These are phyloP conservation scores for Xerus rutilus DNA, from an alignment of 2,797 vertebrate genomes.

Conservation along the genomic window DNA sequence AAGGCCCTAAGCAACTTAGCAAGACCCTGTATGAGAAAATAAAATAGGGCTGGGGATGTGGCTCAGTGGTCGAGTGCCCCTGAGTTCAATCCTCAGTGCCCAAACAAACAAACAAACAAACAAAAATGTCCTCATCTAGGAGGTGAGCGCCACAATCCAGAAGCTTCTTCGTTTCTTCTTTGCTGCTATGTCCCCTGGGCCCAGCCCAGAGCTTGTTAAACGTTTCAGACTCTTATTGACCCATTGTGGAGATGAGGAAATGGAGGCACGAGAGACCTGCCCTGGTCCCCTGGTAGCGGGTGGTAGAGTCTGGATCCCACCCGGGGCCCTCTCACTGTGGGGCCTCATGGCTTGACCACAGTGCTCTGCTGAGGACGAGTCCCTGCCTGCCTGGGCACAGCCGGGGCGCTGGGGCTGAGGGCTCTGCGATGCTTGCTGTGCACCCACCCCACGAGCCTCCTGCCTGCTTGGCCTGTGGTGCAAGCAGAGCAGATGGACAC, in stretches of 20 bases:
- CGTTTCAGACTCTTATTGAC: background rate
- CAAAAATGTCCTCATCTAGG: background rate
- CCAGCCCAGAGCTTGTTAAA: background rate
- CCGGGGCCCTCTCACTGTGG: background rate
- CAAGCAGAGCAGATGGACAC: background rate
- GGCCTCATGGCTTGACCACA: background rate
- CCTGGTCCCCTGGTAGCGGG: background rate
- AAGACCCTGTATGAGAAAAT: too few species aligned
- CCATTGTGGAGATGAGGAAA: background rate
- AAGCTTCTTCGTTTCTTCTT: background rate
- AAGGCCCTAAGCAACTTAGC: too few species aligned
- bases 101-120: background rate
- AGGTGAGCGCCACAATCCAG: background rate
- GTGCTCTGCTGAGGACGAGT: background rate
- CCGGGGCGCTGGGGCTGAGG: background rate
- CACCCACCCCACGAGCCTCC: background rate
- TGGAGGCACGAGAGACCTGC: background rate
- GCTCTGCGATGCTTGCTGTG: too few species aligned
- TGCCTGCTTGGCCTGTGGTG: background rate
- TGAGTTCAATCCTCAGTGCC: too few species aligned
- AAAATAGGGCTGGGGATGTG: too few species aligned
- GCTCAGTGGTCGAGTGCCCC: too few species aligned
- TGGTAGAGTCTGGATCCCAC: background rate
- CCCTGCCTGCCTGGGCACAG: background rate
- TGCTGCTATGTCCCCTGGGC: background rate